These are phyloP conservation scores for Microtus montanus DNA, from an alignment of 2,113 vertebrate genomes.

Conservation along the genomic window DNA sequence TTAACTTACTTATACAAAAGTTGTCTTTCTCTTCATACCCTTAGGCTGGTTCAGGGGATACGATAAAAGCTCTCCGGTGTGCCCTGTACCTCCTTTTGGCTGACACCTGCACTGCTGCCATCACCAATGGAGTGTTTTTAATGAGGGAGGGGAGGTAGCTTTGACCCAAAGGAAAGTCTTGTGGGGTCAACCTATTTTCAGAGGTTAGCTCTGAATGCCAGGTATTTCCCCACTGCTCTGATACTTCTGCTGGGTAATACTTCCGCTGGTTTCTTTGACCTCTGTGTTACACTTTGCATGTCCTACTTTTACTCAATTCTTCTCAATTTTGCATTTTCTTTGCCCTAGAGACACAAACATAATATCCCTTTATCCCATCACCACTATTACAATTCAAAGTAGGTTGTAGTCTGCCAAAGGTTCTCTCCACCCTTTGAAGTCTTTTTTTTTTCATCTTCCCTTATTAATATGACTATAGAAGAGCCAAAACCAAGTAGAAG, in stretches of 20 bases:
- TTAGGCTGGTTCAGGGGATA: constrained; percentile 86
- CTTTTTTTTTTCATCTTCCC: constrained; percentile 38
- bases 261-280: constrained; percentile 68
- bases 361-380: constrained; percentile 25
- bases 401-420: constrained; percentile 63
- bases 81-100: constrained; percentile 49
- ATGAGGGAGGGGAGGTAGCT: constrained; percentile 75
- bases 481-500: constrained; percentile 64
- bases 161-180: constrained; percentile 62
- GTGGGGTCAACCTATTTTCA: constrained; percentile 37
- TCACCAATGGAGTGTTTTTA: constrained; percentile 72
- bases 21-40: constrained; percentile 42
- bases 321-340: constrained; percentile 69
- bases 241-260: constrained; percentile 57
- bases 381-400: constrained; percentile 48
- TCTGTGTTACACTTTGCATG: constrained; percentile 76
- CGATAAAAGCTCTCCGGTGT: constrained; percentile 78
- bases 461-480: constrained; percentile 43
- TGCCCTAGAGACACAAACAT: constrained; percentile 63
- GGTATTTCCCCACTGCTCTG: constrained; percentile 65
- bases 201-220: constrained; percentile 33
- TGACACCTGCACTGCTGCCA: constrained; percentile 71
- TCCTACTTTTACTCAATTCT: constrained; percentile 57
- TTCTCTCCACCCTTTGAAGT: constrained; percentile 21
- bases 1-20: constrained; percentile 17